phyloP scores from a whole-genome alignment of 1,140 invertebrate genomes.

The Araneus ventricosus region DNA sequence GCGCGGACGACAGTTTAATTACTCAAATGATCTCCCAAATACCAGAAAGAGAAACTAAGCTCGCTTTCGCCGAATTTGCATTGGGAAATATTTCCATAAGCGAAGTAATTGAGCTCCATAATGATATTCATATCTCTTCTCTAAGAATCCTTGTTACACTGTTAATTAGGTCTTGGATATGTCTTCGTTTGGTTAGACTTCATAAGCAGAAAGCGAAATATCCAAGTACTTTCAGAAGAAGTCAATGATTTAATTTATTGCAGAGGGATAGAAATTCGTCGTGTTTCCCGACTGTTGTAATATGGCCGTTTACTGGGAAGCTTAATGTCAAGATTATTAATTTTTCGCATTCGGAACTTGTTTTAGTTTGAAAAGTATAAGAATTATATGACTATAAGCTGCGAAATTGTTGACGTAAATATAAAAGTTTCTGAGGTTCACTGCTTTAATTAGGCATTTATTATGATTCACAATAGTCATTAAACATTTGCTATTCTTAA shows the following conservation, averaged over 20 bases:
- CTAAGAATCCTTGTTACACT: not conserved
- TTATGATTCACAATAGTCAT: no score
- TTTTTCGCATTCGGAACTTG: no score
- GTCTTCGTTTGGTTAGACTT: not conserved
- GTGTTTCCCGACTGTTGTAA: not conserved
- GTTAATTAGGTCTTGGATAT: not conserved
- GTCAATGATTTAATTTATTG: not conserved
- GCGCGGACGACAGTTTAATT: conserved; percentile 32
- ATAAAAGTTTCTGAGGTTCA: no score
- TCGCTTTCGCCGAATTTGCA: not conserved
- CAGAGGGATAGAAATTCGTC: not conserved
- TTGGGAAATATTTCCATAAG: conserved; percentile 8
- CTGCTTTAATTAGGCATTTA: no score
- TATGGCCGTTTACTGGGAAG: no score
- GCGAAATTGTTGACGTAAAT: no score
- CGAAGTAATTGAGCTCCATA: not conserved
- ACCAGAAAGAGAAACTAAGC: not conserved
- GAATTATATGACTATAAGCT: no score
- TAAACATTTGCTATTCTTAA: no score
- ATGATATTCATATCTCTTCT: not conserved
- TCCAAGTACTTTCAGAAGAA: not conserved
- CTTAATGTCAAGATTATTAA: no score
- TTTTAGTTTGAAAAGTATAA: no score
- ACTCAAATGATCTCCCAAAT: not conserved
- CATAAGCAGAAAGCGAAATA: not conserved